Conservation (phyloP, 2,113 vertebrate species). For the Actenoides lindsayi region DNA sequence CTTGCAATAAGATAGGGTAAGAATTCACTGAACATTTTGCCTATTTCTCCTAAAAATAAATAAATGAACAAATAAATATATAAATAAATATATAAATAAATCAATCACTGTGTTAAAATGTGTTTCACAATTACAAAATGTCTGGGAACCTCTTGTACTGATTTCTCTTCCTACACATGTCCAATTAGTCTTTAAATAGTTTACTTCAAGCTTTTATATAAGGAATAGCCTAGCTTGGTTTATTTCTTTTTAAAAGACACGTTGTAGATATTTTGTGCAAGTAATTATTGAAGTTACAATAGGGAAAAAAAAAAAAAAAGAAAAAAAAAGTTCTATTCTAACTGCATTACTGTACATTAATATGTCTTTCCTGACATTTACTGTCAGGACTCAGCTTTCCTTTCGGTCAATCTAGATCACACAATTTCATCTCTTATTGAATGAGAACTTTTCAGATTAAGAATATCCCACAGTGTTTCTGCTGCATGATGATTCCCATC, state of each 20-base stretch:
- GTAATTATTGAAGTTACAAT: constrained; percentile 28
- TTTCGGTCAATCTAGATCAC: constrained; percentile 13
- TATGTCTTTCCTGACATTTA: constrained; percentile 50
- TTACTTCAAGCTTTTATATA: background rate
- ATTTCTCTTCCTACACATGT: background rate
- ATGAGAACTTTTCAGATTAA: constrained; percentile 2
- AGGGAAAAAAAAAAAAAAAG: background rate
- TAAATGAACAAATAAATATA: background rate
- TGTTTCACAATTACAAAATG: background rate
- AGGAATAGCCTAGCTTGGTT: background rate
- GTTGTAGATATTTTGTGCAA: background rate
- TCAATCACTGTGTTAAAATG: background rate
- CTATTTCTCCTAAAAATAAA: background rate
- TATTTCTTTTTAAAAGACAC: constrained; percentile 1
- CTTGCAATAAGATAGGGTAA: background rate
- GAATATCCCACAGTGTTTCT: constrained; percentile 9
- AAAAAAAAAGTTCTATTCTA: background rate
- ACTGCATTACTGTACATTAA: constrained; percentile 9
- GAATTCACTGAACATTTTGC: background rate
- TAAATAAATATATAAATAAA: background rate
- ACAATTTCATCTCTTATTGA: constrained; percentile 18
- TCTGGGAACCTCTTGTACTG: background rate
- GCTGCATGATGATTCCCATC: background rate
- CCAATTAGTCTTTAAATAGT: constrained; percentile 29
- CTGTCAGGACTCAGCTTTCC: constrained; percentile 45